Percentiles rank a stretch among this genome's conserved stretches.
phyloP scores from a whole-genome alignment of 2,888 invertebrate genomes.

The Pterostichus madidus region DNA sequence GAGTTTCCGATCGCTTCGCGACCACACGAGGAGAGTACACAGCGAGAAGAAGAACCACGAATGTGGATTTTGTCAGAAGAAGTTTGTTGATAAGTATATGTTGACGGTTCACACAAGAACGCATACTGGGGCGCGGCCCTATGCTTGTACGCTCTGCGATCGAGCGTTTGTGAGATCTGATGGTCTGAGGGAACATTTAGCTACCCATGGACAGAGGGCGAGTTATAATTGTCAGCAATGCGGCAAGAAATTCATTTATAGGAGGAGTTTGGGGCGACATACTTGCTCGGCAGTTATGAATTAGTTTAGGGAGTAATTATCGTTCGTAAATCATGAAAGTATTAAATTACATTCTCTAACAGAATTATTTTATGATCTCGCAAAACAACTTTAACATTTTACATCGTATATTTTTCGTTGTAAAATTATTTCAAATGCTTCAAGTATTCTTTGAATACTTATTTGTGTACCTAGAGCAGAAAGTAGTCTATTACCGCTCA shows the following conservation, averaged over 20 bases:
- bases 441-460: too few species aligned
- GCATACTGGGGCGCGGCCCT: slow-evolving; percentile 73
- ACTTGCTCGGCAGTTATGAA: slow-evolving; percentile 69
- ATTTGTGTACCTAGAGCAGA: too few species aligned
- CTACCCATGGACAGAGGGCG: slow-evolving; percentile 70
- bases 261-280: slow-evolving; percentile 72
- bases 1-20: slow-evolving; percentile 72
- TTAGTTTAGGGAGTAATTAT: slow-evolving; percentile 19
- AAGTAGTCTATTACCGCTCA: too few species aligned
- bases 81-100: slow-evolving; percentile 73
- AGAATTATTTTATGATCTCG: slow-evolving; percentile 12
- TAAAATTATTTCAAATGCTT: too few species aligned
- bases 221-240: slow-evolving; percentile 72
- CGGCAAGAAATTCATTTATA: slow-evolving; percentile 72
- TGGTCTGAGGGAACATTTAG: slow-evolving; percentile 72
- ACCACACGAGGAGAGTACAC: slow-evolving; percentile 72
- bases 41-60: slow-evolving; percentile 72
- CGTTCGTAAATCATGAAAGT: neutral
- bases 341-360: slow-evolving; percentile 11
- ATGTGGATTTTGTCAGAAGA: slow-evolving; percentile 72
- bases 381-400: too few species aligned
- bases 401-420: neutral
- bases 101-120: slow-evolving; percentile 72
- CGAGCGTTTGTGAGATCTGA: slow-evolving; percentile 73
- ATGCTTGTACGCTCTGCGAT: slow-evolving; percentile 71